Evolutionary conservation across 2,888 invertebrate genomes (phyloP), one percentile per base, ranked within the genome.

Genomic region (Caenorhabditis sp.): DNA sequence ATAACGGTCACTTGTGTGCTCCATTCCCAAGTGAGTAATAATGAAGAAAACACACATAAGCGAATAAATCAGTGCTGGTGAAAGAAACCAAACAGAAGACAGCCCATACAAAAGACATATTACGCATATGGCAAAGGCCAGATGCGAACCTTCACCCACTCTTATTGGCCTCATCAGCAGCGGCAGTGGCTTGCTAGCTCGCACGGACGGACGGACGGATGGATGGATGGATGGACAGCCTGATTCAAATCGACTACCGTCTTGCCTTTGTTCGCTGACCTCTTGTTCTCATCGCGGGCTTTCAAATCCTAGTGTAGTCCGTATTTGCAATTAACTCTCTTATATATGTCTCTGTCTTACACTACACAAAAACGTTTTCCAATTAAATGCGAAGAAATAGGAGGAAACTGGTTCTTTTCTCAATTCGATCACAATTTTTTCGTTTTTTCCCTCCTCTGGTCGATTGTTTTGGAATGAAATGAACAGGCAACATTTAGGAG

Each of bases 191-290:
- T n/a, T n/a, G n/a, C n/a, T n/a, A n/a, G n/a, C n/a, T n/a, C n/a
- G n/a, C n/a, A n/a, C n/a, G n/a, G n/a, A n/a, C n/a, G n/a, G n/a
- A n/a, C n/a, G n/a, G n/a, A n/a, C n/a, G n/a, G n/a, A n/a, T n/a
- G n/a, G n/a, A n/a, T n/a, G n/a, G n/a, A n/a, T n/a, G n/a, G n/a
- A n/a, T n/a, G 37, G 37, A 46, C 46, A 26, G 53, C 35, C 48
- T 66, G 39, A 56, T 68, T 68, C 59, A 68, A 58, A 50, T 50
- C n/a, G n/a, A n/a, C n/a, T n/a, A n/a, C n/a, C n/a, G n/a, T n/a
- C n/a, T n/a, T n/a, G n/a, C n/a, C n/a, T n/a, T n/a, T n/a, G n/a
- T n/a, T n/a, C n/a, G n/a, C n/a, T n/a, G n/a, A n/a, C n/a, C n/a
- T n/a, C n/a, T n/a, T n/a, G n/a, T n/a, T n/a, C n/a, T n/a, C n/a